Evolutionary conservation across 2,797 vertebrate genomes (phyloP).

Genomic region (Scolopax rusticola): DNA sequence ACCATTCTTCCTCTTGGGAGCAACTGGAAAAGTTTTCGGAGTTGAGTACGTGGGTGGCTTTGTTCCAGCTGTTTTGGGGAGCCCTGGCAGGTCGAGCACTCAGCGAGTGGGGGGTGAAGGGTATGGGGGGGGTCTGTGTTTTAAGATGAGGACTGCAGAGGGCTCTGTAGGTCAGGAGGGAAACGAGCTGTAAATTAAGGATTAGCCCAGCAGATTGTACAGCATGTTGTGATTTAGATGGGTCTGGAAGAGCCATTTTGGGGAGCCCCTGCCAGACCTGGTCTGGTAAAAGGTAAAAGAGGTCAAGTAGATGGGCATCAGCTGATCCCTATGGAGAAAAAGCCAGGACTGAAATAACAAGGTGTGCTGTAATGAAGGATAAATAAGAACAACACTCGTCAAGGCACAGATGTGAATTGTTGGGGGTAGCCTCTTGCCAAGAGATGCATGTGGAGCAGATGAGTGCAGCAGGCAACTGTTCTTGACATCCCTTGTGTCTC

Average conservation of each 20-base stretch:
- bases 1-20: not conserved
- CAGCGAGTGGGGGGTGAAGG: not conserved
- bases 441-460: not conserved
- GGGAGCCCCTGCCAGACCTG: not conserved
- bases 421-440: not conserved
- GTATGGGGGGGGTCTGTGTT: fast-evolving
- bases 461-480: not conserved
- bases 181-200: not conserved
- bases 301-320: not conserved
- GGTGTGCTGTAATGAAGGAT: not conserved
- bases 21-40: not conserved
- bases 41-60: not conserved
- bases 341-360: not conserved
- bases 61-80: not conserved
- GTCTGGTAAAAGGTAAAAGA: not conserved
- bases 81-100: fast-evolving
- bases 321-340: not conserved
- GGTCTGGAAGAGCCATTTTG: not conserved
- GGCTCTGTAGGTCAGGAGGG: not conserved
- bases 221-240: not conserved
- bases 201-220: not conserved
- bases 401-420: not conserved
- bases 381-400: fast-evolving
- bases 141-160: not conserved
- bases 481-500: not conserved